Conservation (phyloP, 2,797 vertebrate genomes). For the Antrozous pallidus region DNA sequence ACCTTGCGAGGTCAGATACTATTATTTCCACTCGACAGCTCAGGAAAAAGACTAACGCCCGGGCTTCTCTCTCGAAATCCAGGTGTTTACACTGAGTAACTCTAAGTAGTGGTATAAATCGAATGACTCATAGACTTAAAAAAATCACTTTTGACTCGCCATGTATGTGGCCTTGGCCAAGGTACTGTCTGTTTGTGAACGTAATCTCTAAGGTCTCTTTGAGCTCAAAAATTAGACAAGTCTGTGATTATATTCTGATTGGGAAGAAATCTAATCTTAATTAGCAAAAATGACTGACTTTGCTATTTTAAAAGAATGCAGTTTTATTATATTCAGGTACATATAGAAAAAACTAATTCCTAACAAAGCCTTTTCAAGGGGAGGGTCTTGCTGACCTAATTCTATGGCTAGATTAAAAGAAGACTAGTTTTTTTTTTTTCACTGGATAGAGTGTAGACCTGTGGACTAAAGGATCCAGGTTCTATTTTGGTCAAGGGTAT, state of each 20-base stretch:
- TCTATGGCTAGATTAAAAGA: slow-evolving; percentile 9
- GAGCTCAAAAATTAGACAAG: slow-evolving; percentile 41
- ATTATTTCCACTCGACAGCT: not conserved
- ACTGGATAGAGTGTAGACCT: too few relatives aligned
- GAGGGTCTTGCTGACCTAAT: slow-evolving; percentile 18
- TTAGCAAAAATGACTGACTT: slow-evolving; percentile 59
- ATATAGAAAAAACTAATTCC: not conserved
- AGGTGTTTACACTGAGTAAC: not conserved
- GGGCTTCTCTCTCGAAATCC: not conserved
- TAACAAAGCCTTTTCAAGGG: slow-evolving; percentile 27
- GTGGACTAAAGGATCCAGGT: too few relatives aligned
- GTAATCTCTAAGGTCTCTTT: slow-evolving; percentile 54
- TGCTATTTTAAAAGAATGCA: slow-evolving; percentile 38
- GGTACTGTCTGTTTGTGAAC: slow-evolving; percentile 45
- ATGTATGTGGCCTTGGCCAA: slow-evolving; percentile 43
- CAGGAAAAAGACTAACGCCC: not conserved
- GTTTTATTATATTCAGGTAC: slow-evolving; percentile 44
- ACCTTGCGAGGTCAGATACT: not conserved
- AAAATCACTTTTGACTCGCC: not conserved
- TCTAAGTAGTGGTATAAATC: not conserved
- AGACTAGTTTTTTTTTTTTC: not conserved
- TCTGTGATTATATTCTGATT: slow-evolving; percentile 52
- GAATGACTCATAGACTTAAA: not conserved
- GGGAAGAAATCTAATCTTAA: slow-evolving; percentile 61
- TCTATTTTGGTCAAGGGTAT: too few relatives aligned